Evolutionary conservation across 2,888 invertebrate genomes (phyloP).

Genomic region (Lepidocyrtoides sp.): DNA sequence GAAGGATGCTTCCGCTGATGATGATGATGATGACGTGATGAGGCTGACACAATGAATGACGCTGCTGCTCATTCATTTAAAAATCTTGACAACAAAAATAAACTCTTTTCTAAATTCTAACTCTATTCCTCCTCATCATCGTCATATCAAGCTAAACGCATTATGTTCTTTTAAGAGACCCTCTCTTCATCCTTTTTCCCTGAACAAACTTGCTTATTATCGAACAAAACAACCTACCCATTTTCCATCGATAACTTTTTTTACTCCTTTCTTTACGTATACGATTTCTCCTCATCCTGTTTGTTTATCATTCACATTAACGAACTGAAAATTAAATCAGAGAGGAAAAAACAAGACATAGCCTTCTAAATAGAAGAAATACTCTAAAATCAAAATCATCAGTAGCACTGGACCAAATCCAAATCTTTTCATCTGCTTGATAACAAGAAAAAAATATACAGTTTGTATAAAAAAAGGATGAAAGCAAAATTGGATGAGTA

Average conservation of each 20-base stretch:
- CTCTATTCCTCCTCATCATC: background rate
- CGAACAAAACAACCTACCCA: background rate
- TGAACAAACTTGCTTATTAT: background rate
- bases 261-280: background rate
- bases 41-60: conserved; percentile 36
- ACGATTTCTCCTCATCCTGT: background rate
- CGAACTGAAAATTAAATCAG: background rate
- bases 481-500: background rate
- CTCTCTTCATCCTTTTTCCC: background rate
- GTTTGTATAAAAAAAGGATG: background rate
- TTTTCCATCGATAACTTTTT: background rate
- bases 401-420: background rate
- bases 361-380: background rate
- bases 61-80: background rate
- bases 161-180: background rate
- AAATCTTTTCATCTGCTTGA: background rate
- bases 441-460: background rate
- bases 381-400: background rate
- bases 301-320: conserved; percentile 16
- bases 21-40: background rate
- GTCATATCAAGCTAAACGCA: background rate
- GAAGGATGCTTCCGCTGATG: background rate
- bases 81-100: background rate
- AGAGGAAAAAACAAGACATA: too few relatives aligned
- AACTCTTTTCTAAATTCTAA: background rate